Percentiles rank a stretch among this genome's conserved stretches.
These are phyloP conservation scores for Holacanthella duospinosa DNA, from an alignment of 2,888 invertebrate genomes.

Conservation along the genomic window DNA sequence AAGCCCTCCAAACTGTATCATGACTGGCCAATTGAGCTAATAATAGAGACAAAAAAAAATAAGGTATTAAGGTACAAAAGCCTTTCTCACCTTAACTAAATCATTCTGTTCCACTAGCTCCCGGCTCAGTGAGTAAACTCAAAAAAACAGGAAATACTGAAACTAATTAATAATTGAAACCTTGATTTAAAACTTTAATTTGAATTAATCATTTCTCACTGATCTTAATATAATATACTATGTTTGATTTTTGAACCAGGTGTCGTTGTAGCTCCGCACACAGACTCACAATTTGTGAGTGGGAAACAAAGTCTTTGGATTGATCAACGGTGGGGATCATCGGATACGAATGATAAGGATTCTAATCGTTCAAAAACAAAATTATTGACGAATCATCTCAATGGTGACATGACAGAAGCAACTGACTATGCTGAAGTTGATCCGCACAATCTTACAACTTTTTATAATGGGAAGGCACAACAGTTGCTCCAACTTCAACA, in stretches of 20 bases:
- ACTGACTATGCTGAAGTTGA: constrained; percentile 58
- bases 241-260: constrained; percentile 19
- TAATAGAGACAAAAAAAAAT: background rate
- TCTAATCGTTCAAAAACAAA: constrained; percentile 48
- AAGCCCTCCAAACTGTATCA: background rate
- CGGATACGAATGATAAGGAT: constrained; percentile 50
- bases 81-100: constrained; percentile 13
- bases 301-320: constrained; percentile 60
- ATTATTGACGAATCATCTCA: constrained; percentile 45
- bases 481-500: constrained; percentile 45
- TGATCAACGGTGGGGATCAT: constrained; percentile 56
- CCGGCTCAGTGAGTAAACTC: background rate
- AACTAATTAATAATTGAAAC: constrained; percentile 24
- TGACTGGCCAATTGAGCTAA: background rate
- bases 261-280: constrained; percentile 36
- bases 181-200: too few relatives aligned
- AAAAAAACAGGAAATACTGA: constrained; percentile 14
- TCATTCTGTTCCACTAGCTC: constrained; percentile 17
- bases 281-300: constrained; percentile 37
- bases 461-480: constrained; percentile 48
- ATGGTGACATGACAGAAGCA: constrained; percentile 43
- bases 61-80: too few relatives aligned
- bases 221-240: too few relatives aligned
- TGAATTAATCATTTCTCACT: too few relatives aligned
- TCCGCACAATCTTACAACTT: constrained; percentile 55